These are phyloP conservation scores for Sebastes cheni DNA, from an alignment of 2,797 vertebrate species.

Conservation along the genomic window DNA sequence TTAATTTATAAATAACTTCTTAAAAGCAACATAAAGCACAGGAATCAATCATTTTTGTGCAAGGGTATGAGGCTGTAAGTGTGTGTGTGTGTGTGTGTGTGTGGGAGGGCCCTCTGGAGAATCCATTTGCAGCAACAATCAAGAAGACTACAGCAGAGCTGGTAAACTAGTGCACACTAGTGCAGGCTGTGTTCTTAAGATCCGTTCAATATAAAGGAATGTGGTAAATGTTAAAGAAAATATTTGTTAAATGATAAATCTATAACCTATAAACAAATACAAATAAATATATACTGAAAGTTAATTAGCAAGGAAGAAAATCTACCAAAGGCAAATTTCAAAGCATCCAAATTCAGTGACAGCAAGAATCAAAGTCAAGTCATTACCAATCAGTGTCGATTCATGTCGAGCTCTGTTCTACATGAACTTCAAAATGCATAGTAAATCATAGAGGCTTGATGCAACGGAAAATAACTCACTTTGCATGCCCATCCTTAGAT, in stretches of 20 bases:
- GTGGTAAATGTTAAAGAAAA: background rate
- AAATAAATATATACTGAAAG: background rate
- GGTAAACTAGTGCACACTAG: background rate
- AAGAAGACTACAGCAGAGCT: slow-evolving; percentile 8
- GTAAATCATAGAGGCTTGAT: slow-evolving; percentile 16
- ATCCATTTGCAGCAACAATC: slow-evolving; percentile 34
- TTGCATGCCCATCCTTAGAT: slow-evolving; percentile 20
- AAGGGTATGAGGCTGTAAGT: background rate
- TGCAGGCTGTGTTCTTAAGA: background rate
- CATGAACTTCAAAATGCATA: slow-evolving; percentile 4
- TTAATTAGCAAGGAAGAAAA: background rate
- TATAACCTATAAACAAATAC: background rate
- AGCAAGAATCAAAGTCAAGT: background rate
- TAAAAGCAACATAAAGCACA: slow-evolving; percentile 30
- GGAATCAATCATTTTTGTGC: slow-evolving; percentile 13
- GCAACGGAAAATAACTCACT: slow-evolving; percentile 4
- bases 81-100: background rate
- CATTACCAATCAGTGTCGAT: background rate
- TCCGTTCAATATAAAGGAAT: background rate
- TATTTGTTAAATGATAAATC: background rate
- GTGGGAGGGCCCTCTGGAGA: slow-evolving; percentile 22
- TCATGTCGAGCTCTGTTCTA: background rate
- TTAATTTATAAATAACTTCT: slow-evolving; percentile 15
- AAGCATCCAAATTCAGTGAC: background rate
- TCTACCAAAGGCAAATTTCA: background rate